Base-by-base conservation (phyloP, 2,888 invertebrate genomes). In the Arge pagana region DNA sequence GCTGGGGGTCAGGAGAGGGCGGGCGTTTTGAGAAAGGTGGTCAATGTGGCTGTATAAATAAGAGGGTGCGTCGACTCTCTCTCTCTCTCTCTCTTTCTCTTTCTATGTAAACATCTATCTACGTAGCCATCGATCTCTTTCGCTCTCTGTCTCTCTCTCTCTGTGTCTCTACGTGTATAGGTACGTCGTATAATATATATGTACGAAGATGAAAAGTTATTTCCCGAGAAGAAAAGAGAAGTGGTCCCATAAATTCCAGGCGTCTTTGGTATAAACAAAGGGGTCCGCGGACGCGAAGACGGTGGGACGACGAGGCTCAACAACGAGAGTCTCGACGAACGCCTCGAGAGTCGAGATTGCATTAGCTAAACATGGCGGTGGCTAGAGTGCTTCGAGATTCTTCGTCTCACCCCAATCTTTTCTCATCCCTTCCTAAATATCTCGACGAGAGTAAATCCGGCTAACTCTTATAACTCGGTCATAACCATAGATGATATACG, bases 161-260 rank as follows among this genome's bases (percentile, higher is more conserved):
- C n/a, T n/a, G n/a, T n/a, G n/a, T n/a, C n/a, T n/a, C n/a, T n/a
- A n/a, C n/a, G n/a, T n/a, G n/a, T n/a, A n/a, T n/a, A n/a, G n/a
- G n/a, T n/a, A n/a, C n/a, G n/a, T n/a, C n/a, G n/a, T n/a, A n/a
- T n/a, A n/a, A n/a, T n/a, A n/a, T n/a, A n/a, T n/a, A n/a, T n/a
- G n/a, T n/a, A 55, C 39, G 57, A 53, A 57, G 58, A 68, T 60
- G 64, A 68, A 67, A 69, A 64, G 63, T 67, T 68, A 66, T 68
- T 65, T 60, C 64, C 55, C 39, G 36, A 48, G 36, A 48, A 54
- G 40, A 54, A 56, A 57, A 50, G 60, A 60, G 58, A 64, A 61
- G 55, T 60, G 52, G 56, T 51, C 57, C 48, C 65, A 62, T 70
- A 68, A 71, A 68, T 60, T 60, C 59, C 53, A 31, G 57, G 28